Base-by-base conservation (phyloP, 2,888 invertebrate genomes). In the Operophtera brumata region DNA sequence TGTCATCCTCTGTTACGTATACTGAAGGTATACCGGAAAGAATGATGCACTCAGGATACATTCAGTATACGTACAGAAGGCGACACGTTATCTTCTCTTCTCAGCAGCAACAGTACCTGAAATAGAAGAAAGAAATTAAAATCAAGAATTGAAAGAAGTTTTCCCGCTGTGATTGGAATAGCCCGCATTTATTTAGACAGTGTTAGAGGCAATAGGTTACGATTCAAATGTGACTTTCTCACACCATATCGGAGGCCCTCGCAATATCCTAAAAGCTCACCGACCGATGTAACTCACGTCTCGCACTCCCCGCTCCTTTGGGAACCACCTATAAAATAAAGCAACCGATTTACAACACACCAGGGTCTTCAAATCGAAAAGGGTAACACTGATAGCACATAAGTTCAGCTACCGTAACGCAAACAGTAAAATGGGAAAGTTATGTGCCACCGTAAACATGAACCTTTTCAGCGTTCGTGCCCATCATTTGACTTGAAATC, bases 1-100 rank as follows among this genome's bases (percentile, higher is more conserved):
- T 96, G 96, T 94, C 94, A 94, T 95, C 96, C 96, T 97, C 96
- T 97, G 97, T 97, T 97, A 97, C 97, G 97, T 97, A 97, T 97
- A 97, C 97, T 96, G 96, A 97, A 97, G 97, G 97, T 97, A 97
- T 97, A 97, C 97, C 97, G 97, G 97, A 97, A 95, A 96, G 94
- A 90, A 87, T 90, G 93, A 94, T 92, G 95, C 96, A 96, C 97
- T 97, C 97, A 97, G 97, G 97, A 97, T 97, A 97, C 97, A 97
- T 97, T 97, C 97, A 97, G 97, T 97, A 97, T 97, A 97, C 97
- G 97, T 97, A 95, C 96, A 97, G 96, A 97, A 96, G 95, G 96
- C 95, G 91, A 91, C 92, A 92, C 92, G 84, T 80, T 77, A 60
- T 88, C 92, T 91, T 88, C 91, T 78, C 77, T 82, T 77, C 78